phyloP scores from a whole-genome alignment of 2,888 invertebrate species.

The Steinernema hermaphroditum region DNA sequence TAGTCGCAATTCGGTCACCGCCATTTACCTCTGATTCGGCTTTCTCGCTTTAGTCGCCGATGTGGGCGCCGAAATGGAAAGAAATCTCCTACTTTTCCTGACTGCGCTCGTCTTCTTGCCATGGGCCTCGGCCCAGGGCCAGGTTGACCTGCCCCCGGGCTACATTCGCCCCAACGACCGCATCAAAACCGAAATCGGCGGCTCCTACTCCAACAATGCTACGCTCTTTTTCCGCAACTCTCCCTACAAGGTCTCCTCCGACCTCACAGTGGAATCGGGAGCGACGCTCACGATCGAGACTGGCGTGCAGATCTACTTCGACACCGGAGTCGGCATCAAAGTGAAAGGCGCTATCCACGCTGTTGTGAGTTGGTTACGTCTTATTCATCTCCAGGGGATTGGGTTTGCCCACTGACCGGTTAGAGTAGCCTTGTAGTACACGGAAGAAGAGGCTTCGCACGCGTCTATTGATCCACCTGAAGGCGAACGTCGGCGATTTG shows the following conservation, averaged over 20 bases:
- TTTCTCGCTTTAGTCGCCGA: conserved; percentile 11
- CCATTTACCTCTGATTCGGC: background rate
- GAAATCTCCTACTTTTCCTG: background rate
- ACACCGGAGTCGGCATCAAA: conserved; percentile 88
- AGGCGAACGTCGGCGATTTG: conserved; percentile 16
- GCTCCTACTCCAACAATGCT: conserved; percentile 60
- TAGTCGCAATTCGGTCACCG: conserved; percentile 29
- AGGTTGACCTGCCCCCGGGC: conserved; percentile 42
- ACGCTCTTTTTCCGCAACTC: conserved; percentile 63
- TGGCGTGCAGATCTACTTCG: conserved; percentile 85
- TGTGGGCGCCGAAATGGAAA: conserved; percentile 27
- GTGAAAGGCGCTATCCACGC: conserved; percentile 86
- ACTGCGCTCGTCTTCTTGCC: background rate
- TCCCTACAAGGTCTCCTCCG: conserved; percentile 55
- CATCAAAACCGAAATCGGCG: conserved; percentile 59
- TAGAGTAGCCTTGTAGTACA: background rate
- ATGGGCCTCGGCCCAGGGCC: conserved; percentile 32
- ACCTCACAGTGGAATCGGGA: conserved; percentile 67
- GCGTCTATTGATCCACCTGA: conserved; percentile 28
- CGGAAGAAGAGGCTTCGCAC: conserved; percentile 15
- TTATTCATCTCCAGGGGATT: background rate
- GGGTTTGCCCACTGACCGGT: background rate
- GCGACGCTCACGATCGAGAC: conserved; percentile 84
- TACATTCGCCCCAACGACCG: conserved; percentile 42
- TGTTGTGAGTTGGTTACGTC: conserved; percentile 73